These are phyloP conservation scores for Manis javanica DNA, from an alignment of 2,797 vertebrate species.

Conservation along the genomic window DNA sequence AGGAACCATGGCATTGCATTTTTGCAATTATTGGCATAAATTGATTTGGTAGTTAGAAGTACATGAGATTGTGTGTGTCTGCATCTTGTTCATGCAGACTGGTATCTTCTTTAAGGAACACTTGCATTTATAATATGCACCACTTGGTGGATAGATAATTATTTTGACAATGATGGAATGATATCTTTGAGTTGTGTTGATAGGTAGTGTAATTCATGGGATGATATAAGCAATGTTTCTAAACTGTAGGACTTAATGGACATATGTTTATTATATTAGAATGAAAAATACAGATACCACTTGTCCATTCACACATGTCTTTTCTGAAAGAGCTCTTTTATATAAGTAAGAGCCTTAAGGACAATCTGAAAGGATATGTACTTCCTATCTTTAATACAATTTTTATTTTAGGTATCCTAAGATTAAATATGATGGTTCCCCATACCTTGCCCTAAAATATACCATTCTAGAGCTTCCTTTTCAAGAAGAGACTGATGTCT, in stretches of 20 bases:
- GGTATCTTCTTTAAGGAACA: neutral
- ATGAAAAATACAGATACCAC: slow-evolving; percentile 12
- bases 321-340: slow-evolving; percentile 37
- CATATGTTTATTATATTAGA: neutral
- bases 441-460: neutral
- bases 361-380: neutral
- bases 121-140: neutral
- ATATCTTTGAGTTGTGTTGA: neutral
- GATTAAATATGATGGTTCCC: neutral
- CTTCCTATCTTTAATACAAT: neutral
- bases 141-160: neutral
- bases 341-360: neutral
- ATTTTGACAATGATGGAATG: neutral
- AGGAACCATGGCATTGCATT: neutral
- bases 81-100: neutral
- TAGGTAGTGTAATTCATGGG: neutral
- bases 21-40: slow-evolving; percentile 11
- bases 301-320: neutral
- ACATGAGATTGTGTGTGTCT: neutral
- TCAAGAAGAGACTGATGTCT: neutral
- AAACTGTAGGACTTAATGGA: neutral
- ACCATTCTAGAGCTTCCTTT: neutral
- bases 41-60: slow-evolving; percentile 47
- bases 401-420: neutral
- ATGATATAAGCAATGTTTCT: slow-evolving; percentile 21